These are phyloP conservation scores for Adelognathus sp. DNA, from an alignment of 2,888 invertebrate species.

Conservation along the genomic window DNA sequence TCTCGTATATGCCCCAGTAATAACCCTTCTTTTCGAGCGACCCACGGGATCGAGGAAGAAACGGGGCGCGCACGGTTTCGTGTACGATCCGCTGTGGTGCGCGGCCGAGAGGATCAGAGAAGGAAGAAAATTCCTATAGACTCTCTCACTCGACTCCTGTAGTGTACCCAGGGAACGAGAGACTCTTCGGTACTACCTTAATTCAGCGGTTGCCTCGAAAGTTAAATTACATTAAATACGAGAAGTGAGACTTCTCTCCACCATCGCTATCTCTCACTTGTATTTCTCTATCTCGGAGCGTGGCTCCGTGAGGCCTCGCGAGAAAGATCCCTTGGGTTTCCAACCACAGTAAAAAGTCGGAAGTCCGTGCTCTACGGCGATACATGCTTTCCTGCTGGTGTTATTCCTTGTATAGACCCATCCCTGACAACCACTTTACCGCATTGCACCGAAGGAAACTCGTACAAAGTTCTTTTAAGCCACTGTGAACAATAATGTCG, in stretches of 20 bases:
- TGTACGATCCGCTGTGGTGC: constrained; percentile 23
- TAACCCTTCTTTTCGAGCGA: constrained; percentile 58
- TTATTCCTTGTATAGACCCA: constrained; percentile 7
- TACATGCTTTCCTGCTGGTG: constrained; percentile 3
- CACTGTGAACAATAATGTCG: no score
- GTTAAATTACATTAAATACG: constrained; percentile 63
- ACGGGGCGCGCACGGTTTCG: constrained; percentile 7
- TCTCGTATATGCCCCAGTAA: constrained; percentile 50
- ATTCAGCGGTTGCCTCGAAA: constrained; percentile 59
- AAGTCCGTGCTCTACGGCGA: constrained; percentile 2
- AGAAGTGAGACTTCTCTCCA: constrained; percentile 46
- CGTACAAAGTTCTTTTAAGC: no score
- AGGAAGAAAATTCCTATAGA: constrained; percentile 54
- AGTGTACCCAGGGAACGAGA: constrained; percentile 35
- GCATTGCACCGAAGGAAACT: no score
- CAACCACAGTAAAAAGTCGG: constrained; percentile 49
- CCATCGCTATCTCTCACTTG: constrained; percentile 22
- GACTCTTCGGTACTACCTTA: constrained; percentile 58
- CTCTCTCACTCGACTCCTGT: constrained; percentile 47
- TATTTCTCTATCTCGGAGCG: constrained; percentile 14
- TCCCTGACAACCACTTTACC: neutral
- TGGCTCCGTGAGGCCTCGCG: constrained; percentile 13
- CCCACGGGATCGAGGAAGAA: constrained; percentile 42
- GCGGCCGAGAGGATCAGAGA: constrained; percentile 22
- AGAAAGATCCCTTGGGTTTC: constrained; percentile 53